Evolutionary conservation across 2,113 vertebrate genomes (phyloP), one percentile per base, ranked within the genome.

Genomic region (Sceloporus tristichus): DNA sequence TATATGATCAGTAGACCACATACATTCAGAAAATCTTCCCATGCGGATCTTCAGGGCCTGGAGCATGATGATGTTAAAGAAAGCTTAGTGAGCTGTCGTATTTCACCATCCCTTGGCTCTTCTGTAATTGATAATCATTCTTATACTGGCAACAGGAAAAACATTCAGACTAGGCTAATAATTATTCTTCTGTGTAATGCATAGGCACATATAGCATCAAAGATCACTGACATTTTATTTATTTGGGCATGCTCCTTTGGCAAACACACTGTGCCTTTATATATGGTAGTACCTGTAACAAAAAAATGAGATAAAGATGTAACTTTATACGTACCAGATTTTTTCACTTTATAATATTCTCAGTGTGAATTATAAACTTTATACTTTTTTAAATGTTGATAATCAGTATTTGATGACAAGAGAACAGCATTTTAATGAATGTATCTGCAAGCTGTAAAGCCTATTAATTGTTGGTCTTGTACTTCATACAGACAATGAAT

Each of bases 401-500:
- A 0, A 0, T 79, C 48, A 78, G 2, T 2, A 4, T 90, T 91
- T 94, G 40, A 0, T 87, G 82, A 0, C 29, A 82, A 14, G 56
- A 29, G 0, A 4, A 3, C 40, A 56, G 73, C 2, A 13, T 42
- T 85, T 4, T 0, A 82, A 56, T 85, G 3, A 34, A 5, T 85
- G 27, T 19, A 91, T 87, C 48, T 73, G 75, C 1, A 48, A 80
- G 75, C 25, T 5, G 0, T 73, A 66, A 77, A 62, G 85, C 87
- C 89, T 90, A 48, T 27, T 92, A 56, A 92, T 92, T 74, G 9
- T 78, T 95, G 8, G 71, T 94, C 71, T 91, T 82, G 87, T 93
- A 19, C 29, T 92, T 78, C 40, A 91, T 96, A 40, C 90, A 99
- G 99, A 99, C 98, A 90, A 99, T 99, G 98, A 99, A 98, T 94